Base-by-base conservation (phyloP, 2,888 invertebrate genomes). In the Oeneis ivallda region DNA sequence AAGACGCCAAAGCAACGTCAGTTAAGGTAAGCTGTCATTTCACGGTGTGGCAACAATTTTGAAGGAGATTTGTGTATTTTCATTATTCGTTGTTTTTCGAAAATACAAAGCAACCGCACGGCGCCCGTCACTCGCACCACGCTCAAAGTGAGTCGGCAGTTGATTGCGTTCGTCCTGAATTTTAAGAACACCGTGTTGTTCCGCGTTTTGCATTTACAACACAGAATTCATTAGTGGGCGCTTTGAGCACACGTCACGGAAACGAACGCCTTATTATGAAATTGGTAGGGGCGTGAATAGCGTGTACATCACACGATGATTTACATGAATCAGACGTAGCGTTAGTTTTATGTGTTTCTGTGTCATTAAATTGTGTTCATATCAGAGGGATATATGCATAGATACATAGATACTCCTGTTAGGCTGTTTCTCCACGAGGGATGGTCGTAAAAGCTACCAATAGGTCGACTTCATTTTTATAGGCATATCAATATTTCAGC, bases 131-230 rank as follows among this genome's bases (percentile, higher is more conserved):
- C 62, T 68, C 61, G 58, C 49, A 26, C 69, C 68, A 64, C 52
- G 54, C 17, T 32, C 37, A 45, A 62, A 67, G 59, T 52, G 71
- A 71, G 76, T 68, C 72, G 75, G 70, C 76, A 75, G 79, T 79
- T 83, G 83, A 85, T 83, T 83, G 80, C 81, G 76, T 83, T 80
- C 78, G 79, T 76, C 74, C 74, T 75, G 79, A 81, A 80, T 83
- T 84, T 82, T 80, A 82, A 83, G 81, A 79, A 77, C 76, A 73
- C 72, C 75, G 69, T 71, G 74, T 74, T 74, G 74, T 72, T 75
- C 71, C 75, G 72, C 75, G 76, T 75, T 77, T 76, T 75, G 77
- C 77, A 77, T 79, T 79, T 75, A 75, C 76, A 76, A 75, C 71
- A 62, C 65, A 70, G 71, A 72, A 74, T 74, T 75, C 74, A 73